Evolutionary conservation across 2,113 vertebrate genomes (phyloP).

Genomic region (Catagonus wagneri): DNA sequence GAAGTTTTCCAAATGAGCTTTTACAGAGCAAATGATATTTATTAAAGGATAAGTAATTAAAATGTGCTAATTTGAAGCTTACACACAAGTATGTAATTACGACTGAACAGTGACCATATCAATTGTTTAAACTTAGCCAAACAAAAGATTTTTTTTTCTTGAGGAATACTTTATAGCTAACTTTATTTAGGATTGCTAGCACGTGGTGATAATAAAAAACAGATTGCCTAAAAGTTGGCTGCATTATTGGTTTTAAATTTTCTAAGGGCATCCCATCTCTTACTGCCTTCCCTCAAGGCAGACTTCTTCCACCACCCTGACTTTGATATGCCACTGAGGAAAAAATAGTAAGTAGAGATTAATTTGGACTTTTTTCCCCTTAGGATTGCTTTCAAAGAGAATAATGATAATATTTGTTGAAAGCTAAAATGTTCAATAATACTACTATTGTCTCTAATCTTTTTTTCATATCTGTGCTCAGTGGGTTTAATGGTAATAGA

Average conservation of each 20-base stretch:
- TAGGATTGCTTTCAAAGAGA: background rate
- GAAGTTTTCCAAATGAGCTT: background rate
- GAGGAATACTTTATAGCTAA: background rate
- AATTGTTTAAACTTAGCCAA: background rate
- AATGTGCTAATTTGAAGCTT: background rate
- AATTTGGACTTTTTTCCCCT: background rate
- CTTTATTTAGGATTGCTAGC: background rate
- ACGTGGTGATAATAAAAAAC: background rate
- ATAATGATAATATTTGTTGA: background rate
- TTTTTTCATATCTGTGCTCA: background rate
- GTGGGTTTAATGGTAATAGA: background rate
- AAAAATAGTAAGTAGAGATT: background rate
- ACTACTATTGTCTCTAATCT: background rate
- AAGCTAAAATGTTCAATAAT: background rate
- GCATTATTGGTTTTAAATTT: background rate
- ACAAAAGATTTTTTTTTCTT: background rate
- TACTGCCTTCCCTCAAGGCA: background rate
- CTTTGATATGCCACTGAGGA: background rate
- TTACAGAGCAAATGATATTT: background rate
- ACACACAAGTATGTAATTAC: background rate
- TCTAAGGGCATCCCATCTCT: background rate
- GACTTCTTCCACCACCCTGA: background rate
- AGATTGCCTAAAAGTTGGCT: background rate
- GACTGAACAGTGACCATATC: background rate
- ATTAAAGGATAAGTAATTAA: slow-evolving; percentile 21